Conservation (phyloP, 2,113 vertebrate genomes). For the Boulengeromyrus knoepffleri region DNA sequence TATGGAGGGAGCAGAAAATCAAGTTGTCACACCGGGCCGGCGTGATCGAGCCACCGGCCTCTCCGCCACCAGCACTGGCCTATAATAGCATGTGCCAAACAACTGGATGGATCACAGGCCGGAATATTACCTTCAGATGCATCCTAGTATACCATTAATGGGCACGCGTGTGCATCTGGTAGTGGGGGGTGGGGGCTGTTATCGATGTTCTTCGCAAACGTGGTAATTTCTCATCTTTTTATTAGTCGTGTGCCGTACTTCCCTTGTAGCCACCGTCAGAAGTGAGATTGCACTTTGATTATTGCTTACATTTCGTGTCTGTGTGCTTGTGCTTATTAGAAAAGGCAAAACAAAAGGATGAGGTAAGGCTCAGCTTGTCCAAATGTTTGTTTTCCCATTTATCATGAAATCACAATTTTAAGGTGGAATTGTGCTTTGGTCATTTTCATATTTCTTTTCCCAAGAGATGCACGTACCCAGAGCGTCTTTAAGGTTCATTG, state of each 20-base stretch:
- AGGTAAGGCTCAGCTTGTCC: not conserved
- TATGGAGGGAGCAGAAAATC: slow-evolving; percentile 84
- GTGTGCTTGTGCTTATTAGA: not conserved
- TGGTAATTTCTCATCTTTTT: slow-evolving; percentile 7
- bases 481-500: not conserved
- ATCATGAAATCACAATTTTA: not conserved
- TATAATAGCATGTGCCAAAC: slow-evolving; percentile 84
- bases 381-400: not conserved
- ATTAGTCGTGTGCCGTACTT: not conserved
- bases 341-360: not conserved
- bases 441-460: not conserved
- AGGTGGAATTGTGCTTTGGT: not conserved
- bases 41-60: slow-evolving; percentile 73
- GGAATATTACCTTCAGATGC: slow-evolving; percentile 41
- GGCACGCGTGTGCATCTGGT: slow-evolving; percentile 45
- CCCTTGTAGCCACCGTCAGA: not conserved
- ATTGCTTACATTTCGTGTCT: not conserved
- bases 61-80: slow-evolving; percentile 67
- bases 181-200: not conserved
- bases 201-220: not conserved
- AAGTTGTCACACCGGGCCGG: slow-evolving; percentile 81
- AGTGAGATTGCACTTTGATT: not conserved
- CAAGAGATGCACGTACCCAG: not conserved
- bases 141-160: slow-evolving; percentile 63
- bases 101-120: slow-evolving; percentile 63